These are phyloP conservation scores for Puffinus mauretanicus DNA, from an alignment of 2,113 vertebrate genomes.

Conservation along the genomic window DNA sequence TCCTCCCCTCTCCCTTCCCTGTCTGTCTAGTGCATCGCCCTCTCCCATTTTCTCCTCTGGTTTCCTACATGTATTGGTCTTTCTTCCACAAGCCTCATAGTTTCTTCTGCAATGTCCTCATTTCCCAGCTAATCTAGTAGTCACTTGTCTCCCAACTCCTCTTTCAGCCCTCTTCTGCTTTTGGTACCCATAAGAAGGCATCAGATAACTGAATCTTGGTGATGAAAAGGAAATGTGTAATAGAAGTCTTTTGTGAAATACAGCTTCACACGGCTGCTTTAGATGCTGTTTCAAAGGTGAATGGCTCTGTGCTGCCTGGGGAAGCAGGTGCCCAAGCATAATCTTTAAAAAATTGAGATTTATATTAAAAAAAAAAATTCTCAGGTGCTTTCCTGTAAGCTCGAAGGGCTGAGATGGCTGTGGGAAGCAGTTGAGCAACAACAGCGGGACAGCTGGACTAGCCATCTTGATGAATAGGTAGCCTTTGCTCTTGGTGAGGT, in stretches of 20 bases:
- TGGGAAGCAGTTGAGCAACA: background rate
- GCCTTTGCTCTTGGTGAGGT: background rate
- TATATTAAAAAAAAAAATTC: background rate
- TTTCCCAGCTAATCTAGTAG: background rate
- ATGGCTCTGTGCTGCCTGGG: background rate
- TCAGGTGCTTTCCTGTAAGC: background rate
- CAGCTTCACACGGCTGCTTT: background rate
- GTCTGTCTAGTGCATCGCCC: background rate
- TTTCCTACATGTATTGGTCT: background rate
- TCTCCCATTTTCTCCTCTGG: background rate
- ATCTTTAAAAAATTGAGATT: background rate
- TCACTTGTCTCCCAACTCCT: background rate
- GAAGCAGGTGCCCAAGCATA: background rate
- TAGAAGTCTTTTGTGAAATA: background rate
- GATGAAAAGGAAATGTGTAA: background rate
- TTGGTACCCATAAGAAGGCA: background rate
- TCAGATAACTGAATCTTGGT: background rate
- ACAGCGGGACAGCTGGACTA: no score
- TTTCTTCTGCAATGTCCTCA: background rate
- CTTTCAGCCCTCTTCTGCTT: background rate
- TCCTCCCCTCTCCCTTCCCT: background rate
- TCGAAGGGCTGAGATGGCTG: background rate
- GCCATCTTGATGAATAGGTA: background rate
- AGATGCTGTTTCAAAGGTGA: background rate
- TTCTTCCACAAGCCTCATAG: background rate